Conservation (phyloP, 2,797 vertebrate genomes). For the Phataginus tetradactyla region DNA sequence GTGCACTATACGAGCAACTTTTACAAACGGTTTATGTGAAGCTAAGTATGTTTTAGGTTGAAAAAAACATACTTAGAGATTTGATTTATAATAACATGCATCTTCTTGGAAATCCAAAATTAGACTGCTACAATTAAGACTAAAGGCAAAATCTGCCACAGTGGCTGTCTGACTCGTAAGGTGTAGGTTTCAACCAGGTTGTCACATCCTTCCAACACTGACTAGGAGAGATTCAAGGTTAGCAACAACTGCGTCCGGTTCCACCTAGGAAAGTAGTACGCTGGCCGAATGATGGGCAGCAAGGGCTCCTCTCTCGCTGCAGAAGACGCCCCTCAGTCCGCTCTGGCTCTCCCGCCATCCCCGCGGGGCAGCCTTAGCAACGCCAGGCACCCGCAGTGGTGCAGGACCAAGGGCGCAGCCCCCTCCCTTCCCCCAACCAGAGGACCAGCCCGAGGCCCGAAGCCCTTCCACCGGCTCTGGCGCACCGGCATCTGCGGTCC, state of each 20-base stretch:
- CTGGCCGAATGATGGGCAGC: background rate
- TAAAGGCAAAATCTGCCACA: slow-evolving; percentile 17
- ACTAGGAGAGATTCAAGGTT: background rate
- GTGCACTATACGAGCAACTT: background rate
- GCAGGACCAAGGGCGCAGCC: background rate
- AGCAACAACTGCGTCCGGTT: background rate
- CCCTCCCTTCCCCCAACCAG: background rate
- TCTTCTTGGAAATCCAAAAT: background rate
- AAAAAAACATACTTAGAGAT: slow-evolving; percentile 38
- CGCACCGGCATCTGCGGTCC: rapidly evolving
- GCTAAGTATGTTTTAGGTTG: background rate
- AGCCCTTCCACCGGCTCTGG: no score
- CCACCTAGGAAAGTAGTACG: background rate
- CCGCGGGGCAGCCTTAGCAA: background rate
- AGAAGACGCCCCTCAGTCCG: background rate
- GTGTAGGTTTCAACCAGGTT: background rate
- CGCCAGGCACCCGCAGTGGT: no score
- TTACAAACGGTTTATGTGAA: slow-evolving; percentile 30
- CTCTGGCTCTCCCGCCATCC: background rate
- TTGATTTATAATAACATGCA: background rate
- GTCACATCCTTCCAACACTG: background rate
- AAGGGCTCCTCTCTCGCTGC: background rate
- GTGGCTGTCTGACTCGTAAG: background rate
- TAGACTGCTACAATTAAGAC: background rate
- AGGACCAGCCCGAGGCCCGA: background rate